Percentiles rank a stretch among this genome's conserved stretches.
Evolutionary conservation across 2,113 vertebrate genomes (phyloP).

Genomic region (Calonectris borealis): DNA sequence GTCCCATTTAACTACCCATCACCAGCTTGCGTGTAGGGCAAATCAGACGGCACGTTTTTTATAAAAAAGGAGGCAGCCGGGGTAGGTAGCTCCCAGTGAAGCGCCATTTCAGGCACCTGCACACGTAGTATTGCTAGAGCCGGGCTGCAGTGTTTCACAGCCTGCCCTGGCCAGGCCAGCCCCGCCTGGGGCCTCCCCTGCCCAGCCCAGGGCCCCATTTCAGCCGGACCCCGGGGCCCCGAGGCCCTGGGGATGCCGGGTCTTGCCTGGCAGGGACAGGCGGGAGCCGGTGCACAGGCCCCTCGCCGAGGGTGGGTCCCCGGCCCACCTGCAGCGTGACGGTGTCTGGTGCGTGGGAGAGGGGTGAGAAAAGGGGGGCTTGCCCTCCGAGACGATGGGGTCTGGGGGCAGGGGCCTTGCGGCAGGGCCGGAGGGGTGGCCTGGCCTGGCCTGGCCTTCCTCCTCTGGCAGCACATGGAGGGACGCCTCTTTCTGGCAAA

Average conservation of each 20-base stretch:
- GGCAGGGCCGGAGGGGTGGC: fast-evolving
- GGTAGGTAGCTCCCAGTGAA: neutral
- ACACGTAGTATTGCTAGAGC: neutral
- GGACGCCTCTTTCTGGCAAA: neutral
- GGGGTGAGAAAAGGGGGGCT: neutral
- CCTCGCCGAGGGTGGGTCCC: neutral
- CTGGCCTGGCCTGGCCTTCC: neutral
- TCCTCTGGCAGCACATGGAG: neutral
- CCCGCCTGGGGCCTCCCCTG: neutral
- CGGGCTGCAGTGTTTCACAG: neutral
- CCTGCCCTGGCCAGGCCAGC: neutral
- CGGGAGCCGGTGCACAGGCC: neutral
- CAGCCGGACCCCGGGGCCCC: neutral
- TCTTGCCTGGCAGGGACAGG: neutral
- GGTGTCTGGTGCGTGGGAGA: neutral
- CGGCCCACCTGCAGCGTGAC: neutral
- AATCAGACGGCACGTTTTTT: neutral
- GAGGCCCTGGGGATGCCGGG: neutral
- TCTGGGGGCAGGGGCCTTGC: neutral
- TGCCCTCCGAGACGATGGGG: neutral
- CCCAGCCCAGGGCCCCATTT: neutral
- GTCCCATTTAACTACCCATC: conserved; percentile 53
- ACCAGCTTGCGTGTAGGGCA: neutral
- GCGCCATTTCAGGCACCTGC: neutral
- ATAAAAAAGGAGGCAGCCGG: neutral